These are phyloP conservation scores for Tillus elongatus DNA, from an alignment of 2,888 invertebrate genomes.

Conservation along the genomic window DNA sequence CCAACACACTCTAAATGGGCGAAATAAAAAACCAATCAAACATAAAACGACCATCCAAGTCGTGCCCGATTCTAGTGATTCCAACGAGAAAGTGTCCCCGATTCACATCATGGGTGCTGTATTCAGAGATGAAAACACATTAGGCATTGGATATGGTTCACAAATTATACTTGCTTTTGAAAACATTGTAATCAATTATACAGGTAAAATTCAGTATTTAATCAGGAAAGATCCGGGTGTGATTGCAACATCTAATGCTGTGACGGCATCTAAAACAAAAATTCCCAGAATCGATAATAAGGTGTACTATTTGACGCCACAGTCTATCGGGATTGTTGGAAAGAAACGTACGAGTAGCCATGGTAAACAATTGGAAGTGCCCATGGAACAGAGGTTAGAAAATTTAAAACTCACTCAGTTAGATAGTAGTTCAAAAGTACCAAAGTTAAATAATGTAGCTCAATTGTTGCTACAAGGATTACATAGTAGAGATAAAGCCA, in stretches of 20 bases:
- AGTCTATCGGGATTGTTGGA: conserved; percentile 27
- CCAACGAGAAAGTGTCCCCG: conserved; percentile 43
- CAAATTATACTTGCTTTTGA: conserved; percentile 51
- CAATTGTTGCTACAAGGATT: conserved; percentile 76
- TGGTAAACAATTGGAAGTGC: conserved; percentile 49
- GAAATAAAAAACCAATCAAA: conserved; percentile 53
- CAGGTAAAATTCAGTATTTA: conserved; percentile 41
- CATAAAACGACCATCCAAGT: conserved; percentile 54
- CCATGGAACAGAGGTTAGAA: conserved; percentile 74
- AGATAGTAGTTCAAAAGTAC: conserved; percentile 44
- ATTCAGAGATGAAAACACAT: conserved; percentile 37
- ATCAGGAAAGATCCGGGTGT: conserved; percentile 39
- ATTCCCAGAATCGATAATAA: conserved; percentile 40
- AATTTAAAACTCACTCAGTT: conserved; percentile 62
- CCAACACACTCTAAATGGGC: conserved; percentile 68
- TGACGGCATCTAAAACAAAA: conserved; percentile 40
- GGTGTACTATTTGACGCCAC: conserved; percentile 45
- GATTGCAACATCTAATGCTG: conserved; percentile 24
- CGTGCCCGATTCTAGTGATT: conserved; percentile 45
- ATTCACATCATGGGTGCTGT: conserved; percentile 48
- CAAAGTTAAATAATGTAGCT: conserved; percentile 62
- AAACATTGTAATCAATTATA: conserved; percentile 41
- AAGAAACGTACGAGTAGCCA: conserved; percentile 34
- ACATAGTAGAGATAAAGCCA: conserved; percentile 69
- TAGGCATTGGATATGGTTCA: conserved; percentile 52